A percentile compares a stretch with the other conserved stretches of the same genome.
These are phyloP conservation scores for Lucilia cuprina DNA, from an alignment of 1,140 invertebrate species.

Conservation along the genomic window DNA sequence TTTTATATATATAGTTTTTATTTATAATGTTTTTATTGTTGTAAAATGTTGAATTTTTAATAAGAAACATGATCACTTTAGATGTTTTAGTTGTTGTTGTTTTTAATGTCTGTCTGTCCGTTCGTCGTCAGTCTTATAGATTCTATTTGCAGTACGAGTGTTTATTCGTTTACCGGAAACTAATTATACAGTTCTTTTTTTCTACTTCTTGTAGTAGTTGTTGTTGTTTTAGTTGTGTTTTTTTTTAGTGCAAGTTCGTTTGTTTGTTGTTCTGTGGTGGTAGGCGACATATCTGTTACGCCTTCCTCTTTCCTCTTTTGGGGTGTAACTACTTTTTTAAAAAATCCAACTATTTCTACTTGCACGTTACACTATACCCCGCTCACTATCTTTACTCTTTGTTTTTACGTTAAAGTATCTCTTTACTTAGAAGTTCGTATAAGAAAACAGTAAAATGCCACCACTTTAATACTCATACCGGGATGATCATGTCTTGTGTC, in stretches of 20 bases:
- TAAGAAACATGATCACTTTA: slow-evolving; percentile 39
- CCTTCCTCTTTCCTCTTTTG: slow-evolving; percentile 17
- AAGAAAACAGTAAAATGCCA: background rate
- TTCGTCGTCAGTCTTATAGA: background rate
- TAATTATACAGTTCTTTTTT: slow-evolving; percentile 42
- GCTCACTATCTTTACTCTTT: background rate
- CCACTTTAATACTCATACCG: background rate
- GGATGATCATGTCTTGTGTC: background rate
- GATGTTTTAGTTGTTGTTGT: background rate
- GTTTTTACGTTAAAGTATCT: background rate
- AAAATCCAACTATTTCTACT: background rate
- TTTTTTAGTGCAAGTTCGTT: background rate
- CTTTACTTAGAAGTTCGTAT: background rate
- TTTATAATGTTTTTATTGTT: slow-evolving; percentile 2
- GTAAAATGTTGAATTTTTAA: slow-evolving; percentile 22
- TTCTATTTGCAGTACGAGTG: background rate
- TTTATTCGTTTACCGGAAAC: slow-evolving; percentile 39
- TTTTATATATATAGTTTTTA: background rate
- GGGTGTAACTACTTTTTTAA: background rate
- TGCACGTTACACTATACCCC: background rate
- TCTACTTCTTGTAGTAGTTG: background rate
- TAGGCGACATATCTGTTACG: slow-evolving; percentile 40
- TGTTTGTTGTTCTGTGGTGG: slow-evolving; percentile 25
- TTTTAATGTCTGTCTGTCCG: background rate
- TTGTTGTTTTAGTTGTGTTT: background rate